A percentile compares a stretch with the other conserved stretches of the same genome.
These are phyloP conservation scores for Bombus difficillimus DNA, from an alignment of 1,140 invertebrate species.

Conservation along the genomic window DNA sequence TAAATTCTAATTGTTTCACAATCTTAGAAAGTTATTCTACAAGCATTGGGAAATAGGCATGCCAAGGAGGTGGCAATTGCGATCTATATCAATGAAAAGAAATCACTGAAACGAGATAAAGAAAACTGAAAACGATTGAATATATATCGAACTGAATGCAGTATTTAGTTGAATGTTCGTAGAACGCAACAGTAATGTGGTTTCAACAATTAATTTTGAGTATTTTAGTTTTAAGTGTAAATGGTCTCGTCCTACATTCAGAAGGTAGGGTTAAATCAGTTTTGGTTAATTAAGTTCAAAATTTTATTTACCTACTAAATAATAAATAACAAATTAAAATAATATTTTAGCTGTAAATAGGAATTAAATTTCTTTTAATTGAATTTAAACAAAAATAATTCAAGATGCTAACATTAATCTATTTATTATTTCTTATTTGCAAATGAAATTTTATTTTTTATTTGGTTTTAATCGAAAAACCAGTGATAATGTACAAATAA, in stretches of 20 bases:
- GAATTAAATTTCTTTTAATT: no score
- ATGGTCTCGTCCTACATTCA: neutral
- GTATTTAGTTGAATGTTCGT: neutral
- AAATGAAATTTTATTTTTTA: no score
- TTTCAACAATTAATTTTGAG: neutral
- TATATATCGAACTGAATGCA: neutral
- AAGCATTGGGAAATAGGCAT: neutral
- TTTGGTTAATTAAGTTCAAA: no score
- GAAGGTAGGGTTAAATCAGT: neutral
- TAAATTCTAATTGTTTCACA: neutral
- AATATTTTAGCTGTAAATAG: no score
- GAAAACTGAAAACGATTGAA: neutral
- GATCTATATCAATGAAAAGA: neutral
- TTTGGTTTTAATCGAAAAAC: no score
- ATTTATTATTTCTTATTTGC: no score
- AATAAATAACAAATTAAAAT: no score
- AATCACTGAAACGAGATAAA: neutral
- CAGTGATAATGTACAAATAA: no score
- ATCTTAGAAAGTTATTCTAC: no score
- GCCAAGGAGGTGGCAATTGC: neutral
- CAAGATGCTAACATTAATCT: no score
- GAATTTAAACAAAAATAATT: no score
- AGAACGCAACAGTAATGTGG: slow-evolving; percentile 5
- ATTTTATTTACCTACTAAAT: no score
- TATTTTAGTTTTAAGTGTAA: neutral